Evolutionary conservation across 2,888 invertebrate species (phyloP).

Genomic region (Drosophila pseudotalamancana): DNA sequence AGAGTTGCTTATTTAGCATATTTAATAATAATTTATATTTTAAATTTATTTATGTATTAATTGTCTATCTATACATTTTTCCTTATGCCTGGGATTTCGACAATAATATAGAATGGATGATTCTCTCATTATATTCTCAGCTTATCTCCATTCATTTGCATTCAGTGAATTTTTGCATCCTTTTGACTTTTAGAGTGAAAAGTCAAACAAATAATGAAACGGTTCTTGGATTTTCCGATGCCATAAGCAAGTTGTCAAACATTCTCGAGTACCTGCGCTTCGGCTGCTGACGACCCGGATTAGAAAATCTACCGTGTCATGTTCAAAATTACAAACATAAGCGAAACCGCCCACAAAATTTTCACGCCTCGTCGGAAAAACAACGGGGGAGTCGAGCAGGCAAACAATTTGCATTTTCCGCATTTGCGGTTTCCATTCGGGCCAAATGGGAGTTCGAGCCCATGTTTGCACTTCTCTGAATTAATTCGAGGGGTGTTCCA

Average conservation of each 20-base stretch:
- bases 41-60: not conserved
- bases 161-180: not conserved
- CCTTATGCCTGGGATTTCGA: too few relatives aligned
- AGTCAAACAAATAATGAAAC: conserved; percentile 9
- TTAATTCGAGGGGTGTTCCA: conserved; percentile 79
- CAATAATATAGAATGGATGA: too few relatives aligned
- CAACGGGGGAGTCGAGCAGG: conserved; percentile 21
- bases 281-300: conserved; percentile 34
- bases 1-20: not conserved
- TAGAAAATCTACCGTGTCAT: conserved; percentile 38
- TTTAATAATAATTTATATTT: not conserved
- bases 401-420: conserved; percentile 73
- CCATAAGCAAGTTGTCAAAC: conserved; percentile 64
- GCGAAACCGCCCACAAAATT: conserved; percentile 71
- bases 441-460: conserved; percentile 13
- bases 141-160: not conserved
- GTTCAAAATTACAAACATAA: conserved; percentile 51
- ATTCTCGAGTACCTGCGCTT: conserved; percentile 49
- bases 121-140: too few relatives aligned
- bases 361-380: conserved; percentile 67
- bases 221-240: conserved; percentile 1
- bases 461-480: conserved; percentile 64
- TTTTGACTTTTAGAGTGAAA: not conserved
- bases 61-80: not conserved
- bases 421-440: conserved; percentile 66